phyloP scores from a whole-genome alignment of 1,140 invertebrate species.

The Thereuonema tuberculata region DNA sequence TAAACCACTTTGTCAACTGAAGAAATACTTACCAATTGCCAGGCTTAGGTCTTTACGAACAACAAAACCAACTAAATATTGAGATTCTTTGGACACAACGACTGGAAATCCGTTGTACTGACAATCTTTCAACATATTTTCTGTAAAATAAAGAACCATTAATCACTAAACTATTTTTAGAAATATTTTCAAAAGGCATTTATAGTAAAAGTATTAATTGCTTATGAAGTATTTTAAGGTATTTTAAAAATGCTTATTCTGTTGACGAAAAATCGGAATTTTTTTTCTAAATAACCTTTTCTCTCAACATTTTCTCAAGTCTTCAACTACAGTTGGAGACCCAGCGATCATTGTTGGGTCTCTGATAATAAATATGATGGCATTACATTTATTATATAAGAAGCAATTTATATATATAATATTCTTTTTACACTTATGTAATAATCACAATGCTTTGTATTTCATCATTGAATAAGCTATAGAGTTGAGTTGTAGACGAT shows the following conservation, averaged over 20 bases:
- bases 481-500: too few species aligned
- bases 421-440: too few species aligned
- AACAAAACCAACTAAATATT: constrained; percentile 96
- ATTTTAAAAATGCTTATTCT: too few species aligned
- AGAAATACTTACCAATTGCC: constrained; percentile 68
- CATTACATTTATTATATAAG: too few species aligned
- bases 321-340: too few species aligned
- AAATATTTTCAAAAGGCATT: neutral
- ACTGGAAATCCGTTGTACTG: constrained; percentile 98
- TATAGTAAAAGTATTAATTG: neutral
- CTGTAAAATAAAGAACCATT: constrained; percentile 26
- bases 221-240: too few species aligned
- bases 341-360: too few species aligned
- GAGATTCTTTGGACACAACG: constrained; percentile 87
- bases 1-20: neutral
- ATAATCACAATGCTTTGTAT: too few species aligned
- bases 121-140: constrained; percentile 80
- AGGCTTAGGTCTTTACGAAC: constrained; percentile 83
- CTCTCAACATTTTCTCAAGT: neutral
- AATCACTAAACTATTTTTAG: neutral
- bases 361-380: too few species aligned
- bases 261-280: neutral
- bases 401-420: too few species aligned
- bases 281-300: neutral
- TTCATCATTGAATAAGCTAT: too few species aligned